Evolutionary conservation across 2,888 invertebrate genomes (phyloP).

Genomic region (Idaea aversata): DNA sequence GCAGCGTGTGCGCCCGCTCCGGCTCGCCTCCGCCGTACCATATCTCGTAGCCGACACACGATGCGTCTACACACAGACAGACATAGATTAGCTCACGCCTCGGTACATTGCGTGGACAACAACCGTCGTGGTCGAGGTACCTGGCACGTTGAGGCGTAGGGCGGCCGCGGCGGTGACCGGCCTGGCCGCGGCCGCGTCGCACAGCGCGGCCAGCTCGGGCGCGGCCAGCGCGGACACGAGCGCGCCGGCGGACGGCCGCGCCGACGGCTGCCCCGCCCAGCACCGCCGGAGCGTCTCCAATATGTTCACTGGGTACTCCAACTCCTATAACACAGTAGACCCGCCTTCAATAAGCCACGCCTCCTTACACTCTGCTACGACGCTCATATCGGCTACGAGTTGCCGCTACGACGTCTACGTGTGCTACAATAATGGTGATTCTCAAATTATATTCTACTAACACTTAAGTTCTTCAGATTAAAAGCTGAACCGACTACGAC

Average conservation of each 20-base stretch:
- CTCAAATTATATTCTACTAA: neutral
- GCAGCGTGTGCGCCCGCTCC: slow-evolving; percentile 74
- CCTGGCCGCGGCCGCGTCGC: slow-evolving; percentile 50
- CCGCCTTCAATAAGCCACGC: neutral
- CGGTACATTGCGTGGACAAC: neutral
- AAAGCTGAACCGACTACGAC: neutral
- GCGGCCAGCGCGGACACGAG: slow-evolving; percentile 95
- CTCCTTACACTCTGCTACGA: too few relatives aligned
- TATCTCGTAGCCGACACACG: slow-evolving; percentile 82
- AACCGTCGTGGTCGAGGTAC: slow-evolving; percentile 9
- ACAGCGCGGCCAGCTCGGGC: slow-evolving; percentile 89
- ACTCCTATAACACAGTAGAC: slow-evolving; percentile 75
- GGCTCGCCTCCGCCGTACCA: slow-evolving; percentile 82
- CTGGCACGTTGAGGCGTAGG: slow-evolving; percentile 11
- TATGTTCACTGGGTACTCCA: slow-evolving; percentile 91
- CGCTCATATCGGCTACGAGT: too few relatives aligned
- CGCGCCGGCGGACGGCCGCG: slow-evolving; percentile 96
- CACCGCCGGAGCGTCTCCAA: slow-evolving; percentile 97
- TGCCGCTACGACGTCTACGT: too few relatives aligned
- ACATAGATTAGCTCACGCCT: neutral
- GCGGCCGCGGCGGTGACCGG: slow-evolving; percentile 34
- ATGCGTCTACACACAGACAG: slow-evolving; percentile 64
- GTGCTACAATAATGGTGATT: too few relatives aligned
- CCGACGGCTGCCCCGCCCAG: slow-evolving; percentile 93
- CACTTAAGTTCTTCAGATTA: neutral